Percentiles rank a stretch among this genome's conserved stretches.
Conservation (phyloP, 2,888 invertebrate species). For the Anoplius nigerrimus region DNA sequence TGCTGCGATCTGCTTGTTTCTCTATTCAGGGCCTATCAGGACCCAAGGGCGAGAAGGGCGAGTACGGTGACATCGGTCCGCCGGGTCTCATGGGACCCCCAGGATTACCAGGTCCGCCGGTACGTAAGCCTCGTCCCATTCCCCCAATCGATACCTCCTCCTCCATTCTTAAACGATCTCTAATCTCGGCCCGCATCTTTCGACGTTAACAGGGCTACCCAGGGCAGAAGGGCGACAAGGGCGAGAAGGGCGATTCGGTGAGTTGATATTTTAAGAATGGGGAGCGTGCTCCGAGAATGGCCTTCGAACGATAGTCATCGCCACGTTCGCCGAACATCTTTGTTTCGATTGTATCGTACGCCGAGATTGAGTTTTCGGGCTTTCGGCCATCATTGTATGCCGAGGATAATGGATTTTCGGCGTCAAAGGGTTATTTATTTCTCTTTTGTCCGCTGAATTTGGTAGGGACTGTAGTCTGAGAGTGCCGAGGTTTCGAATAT, state of each 20-base stretch:
- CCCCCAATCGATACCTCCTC: background rate
- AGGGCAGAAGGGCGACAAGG: constrained; percentile 92
- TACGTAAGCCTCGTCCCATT: constrained; percentile 55
- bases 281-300: background rate
- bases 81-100: constrained; percentile 97
- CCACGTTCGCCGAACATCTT: too few relatives aligned
- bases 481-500: too few relatives aligned
- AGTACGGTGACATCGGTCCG: constrained; percentile 93
- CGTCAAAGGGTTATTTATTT: too few relatives aligned
- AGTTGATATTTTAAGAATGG: constrained; percentile 71
- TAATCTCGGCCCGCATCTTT: constrained; percentile 14
- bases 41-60: constrained; percentile 91
- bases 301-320: too few relatives aligned
- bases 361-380: too few relatives aligned
- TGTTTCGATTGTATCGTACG: too few relatives aligned
- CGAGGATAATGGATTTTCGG: too few relatives aligned
- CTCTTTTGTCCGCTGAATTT: too few relatives aligned
- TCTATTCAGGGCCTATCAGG: constrained; percentile 84
- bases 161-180: background rate
- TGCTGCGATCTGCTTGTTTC: constrained; percentile 10
- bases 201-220: constrained; percentile 82
- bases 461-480: too few relatives aligned
- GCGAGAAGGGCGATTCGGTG: constrained; percentile 95
- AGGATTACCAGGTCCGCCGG: constrained; percentile 82
- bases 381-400: too few relatives aligned